Evolutionary conservation across 2,113 vertebrate genomes (phyloP), one percentile per base, ranked within the genome.

Genomic region (Lepidiolamprologus cunningtoni): DNA sequence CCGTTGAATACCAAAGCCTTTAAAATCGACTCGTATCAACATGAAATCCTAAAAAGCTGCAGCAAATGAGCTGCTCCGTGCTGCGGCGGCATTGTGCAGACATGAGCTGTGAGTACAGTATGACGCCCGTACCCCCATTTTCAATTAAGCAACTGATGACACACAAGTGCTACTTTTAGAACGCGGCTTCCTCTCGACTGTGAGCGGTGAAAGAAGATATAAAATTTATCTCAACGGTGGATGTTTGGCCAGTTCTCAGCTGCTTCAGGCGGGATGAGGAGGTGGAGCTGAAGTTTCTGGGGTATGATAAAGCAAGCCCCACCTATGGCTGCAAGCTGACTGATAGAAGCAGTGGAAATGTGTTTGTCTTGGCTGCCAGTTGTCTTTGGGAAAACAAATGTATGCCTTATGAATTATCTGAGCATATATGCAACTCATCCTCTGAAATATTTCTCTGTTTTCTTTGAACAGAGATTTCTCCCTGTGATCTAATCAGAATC

Each of bases 111-210:
- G 35, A 19, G 54, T 28, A 26, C 40, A 76, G 42, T 76, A 19
- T 45, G 23, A 81, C 19, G 16, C 9, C 0, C 14, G 0, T 57
- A 61, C 16, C 16, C 26, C 54, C 54, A n/a, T 28, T 42, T 58
- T 58, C 16, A 58, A 37, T 28, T 57, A 61, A 31, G 37, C 23
- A 28, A 45, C 16, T 19, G 16, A 45, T 57, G 35, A 42, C 33
- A 57, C 80, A 61, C 21, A 6, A 31, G 17, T 28, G 37, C 80
- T 61, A 57, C 23, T 81, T 28, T 81, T 81, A 50, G 21, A 81
- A 17, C 55, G 9, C 3, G 2, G 54, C 23, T 28, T 61, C 23
- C 21, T 26, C 40, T 10, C 8, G 54, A 2, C 21, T 45, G 35
- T 0, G 9, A 40, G 53, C 5, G 55, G 23, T 81, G 37, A 81